phyloP scores from a whole-genome alignment of 2,797 vertebrate genomes.

The Sebastes miniatus region DNA sequence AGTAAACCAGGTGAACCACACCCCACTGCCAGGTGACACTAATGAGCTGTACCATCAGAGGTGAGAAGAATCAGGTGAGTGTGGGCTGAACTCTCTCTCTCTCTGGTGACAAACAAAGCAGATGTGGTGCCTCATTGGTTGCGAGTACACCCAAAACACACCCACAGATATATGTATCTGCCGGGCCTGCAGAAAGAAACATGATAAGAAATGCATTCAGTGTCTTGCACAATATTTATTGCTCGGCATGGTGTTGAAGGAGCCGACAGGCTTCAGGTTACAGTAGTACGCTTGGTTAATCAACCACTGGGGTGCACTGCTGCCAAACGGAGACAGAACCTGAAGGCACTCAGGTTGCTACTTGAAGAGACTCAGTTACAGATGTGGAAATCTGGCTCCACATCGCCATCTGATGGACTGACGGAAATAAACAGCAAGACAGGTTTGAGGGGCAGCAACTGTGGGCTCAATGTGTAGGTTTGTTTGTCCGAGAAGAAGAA shows the following conservation, averaged over 20 bases:
- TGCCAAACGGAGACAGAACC: not conserved
- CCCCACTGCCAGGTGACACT: not conserved
- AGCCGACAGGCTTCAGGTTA: not conserved
- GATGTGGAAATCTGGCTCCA: not conserved
- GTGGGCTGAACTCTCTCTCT: not conserved
- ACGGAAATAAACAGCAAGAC: not conserved
- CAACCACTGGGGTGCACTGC: not conserved
- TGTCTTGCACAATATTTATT: not conserved
- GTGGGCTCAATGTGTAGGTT: not conserved
- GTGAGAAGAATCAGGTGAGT: constrained; percentile 1
- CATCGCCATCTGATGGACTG: not conserved
- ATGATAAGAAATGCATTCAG: not conserved
- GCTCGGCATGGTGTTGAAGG: not conserved
- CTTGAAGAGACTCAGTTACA: not conserved
- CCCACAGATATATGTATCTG: not conserved
- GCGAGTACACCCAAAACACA: not conserved
- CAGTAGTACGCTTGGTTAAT: not conserved
- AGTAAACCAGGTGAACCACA: not conserved
- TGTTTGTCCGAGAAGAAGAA: not conserved
- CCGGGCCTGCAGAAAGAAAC: not conserved
- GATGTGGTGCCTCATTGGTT: not conserved
- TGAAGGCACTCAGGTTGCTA: not conserved
- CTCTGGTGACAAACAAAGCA: not conserved
- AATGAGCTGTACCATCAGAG: not conserved
- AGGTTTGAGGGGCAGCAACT: not conserved